phyloP scores from a whole-genome alignment of 2,888 invertebrate species.

The Amphimallon solstitiale region DNA sequence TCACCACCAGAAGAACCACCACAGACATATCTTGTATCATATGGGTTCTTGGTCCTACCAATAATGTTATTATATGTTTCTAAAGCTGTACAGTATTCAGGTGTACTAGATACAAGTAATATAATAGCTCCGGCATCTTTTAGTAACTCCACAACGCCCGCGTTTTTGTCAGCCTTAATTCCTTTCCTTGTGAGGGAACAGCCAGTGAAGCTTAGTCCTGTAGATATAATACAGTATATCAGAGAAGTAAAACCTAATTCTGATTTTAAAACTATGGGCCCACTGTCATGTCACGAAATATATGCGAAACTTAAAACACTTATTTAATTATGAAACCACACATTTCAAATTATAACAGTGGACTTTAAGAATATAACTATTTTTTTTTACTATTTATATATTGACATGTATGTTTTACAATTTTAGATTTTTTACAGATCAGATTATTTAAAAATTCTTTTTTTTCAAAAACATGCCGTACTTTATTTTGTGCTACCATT shows the following conservation, averaged over 20 bases:
- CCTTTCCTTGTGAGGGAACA: constrained; percentile 55
- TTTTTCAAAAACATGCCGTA: no score
- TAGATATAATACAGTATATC: constrained; percentile 32
- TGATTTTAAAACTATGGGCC: neutral
- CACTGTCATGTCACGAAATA: no score
- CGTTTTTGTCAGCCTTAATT: constrained; percentile 71
- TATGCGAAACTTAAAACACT: no score
- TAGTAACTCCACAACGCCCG: constrained; percentile 72
- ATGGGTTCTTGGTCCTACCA: constrained; percentile 86
- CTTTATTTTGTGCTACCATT: no score
- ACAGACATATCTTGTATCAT: constrained; percentile 75
- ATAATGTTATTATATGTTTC: constrained; percentile 83
- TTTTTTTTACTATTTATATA: no score
- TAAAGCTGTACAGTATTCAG: constrained; percentile 89
- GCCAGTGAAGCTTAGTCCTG: constrained; percentile 65
- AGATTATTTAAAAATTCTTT: no score
- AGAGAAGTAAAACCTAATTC: neutral
- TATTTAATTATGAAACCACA: no score
- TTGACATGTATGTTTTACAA: no score
- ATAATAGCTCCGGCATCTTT: constrained; percentile 82
- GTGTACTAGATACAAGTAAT: constrained; percentile 84
- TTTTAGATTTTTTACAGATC: no score
- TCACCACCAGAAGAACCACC: constrained; percentile 94
- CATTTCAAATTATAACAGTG: no score
- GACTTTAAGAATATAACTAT: no score